These are phyloP conservation scores for Cetonia aurata DNA, from an alignment of 2,888 invertebrate genomes.

Conservation along the genomic window DNA sequence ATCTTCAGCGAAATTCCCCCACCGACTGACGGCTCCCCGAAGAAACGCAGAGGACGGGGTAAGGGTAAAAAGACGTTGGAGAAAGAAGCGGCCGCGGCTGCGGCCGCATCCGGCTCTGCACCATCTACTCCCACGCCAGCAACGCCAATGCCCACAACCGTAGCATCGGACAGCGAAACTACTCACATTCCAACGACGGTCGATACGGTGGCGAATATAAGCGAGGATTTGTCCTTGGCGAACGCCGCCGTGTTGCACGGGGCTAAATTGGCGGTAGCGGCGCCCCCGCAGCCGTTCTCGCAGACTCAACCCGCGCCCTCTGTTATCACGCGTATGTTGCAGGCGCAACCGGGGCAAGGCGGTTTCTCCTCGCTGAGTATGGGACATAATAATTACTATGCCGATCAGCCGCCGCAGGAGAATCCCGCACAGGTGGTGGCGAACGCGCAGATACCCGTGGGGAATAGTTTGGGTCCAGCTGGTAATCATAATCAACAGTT, in stretches of 20 bases:
- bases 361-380: slow-evolving; percentile 41
- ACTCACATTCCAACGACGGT: slow-evolving; percentile 41
- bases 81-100: slow-evolving; percentile 68
- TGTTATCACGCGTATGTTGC: slow-evolving; percentile 75
- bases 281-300: slow-evolving; percentile 69
- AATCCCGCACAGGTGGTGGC: slow-evolving; percentile 28
- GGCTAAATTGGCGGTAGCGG: slow-evolving; percentile 63
- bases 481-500: slow-evolving; percentile 16
- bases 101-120: slow-evolving; percentile 65
- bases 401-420: slow-evolving; percentile 42
- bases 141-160: slow-evolving; percentile 36
- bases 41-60: slow-evolving; percentile 65
- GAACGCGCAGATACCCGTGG: slow-evolving; percentile 21
- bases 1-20: slow-evolving; percentile 57
- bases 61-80: slow-evolving; percentile 66
- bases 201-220: slow-evolving; percentile 23
- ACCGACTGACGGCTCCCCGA: slow-evolving; percentile 53
- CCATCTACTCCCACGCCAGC: slow-evolving; percentile 59
- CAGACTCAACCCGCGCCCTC: slow-evolving; percentile 69
- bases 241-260: slow-evolving; percentile 52
- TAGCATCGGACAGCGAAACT: slow-evolving; percentile 50
- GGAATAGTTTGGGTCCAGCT: slow-evolving; percentile 12
- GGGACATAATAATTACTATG: slow-evolving; percentile 41
- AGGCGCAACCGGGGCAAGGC: slow-evolving; percentile 65
- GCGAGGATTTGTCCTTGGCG: slow-evolving; percentile 59